phyloP scores from a whole-genome alignment of 2,888 invertebrate species.

The Trissoscelio sp. region DNA sequence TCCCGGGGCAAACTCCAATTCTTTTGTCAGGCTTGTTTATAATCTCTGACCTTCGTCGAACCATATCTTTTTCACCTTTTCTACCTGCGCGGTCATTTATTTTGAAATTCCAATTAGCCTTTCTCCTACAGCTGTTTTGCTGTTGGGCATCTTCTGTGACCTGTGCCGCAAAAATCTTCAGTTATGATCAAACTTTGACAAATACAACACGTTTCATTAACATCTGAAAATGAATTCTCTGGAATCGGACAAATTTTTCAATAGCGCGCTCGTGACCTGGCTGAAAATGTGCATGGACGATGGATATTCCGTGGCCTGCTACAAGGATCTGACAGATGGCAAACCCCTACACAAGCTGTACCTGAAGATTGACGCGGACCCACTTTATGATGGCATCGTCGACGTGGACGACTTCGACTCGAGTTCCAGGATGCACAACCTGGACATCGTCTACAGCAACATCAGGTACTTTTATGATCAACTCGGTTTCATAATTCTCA shows the following conservation, averaged over 20 bases:
- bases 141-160: no score
- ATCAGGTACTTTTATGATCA: slow-evolving; percentile 86
- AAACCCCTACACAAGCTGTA: slow-evolving; percentile 36
- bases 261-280: slow-evolving; percentile 52
- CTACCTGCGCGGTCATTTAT: no score
- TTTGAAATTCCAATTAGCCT: no score
- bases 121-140: no score
- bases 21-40: no score
- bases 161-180: no score
- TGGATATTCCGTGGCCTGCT: slow-evolving; percentile 87
- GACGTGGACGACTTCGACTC: slow-evolving; percentile 82
- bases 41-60: no score
- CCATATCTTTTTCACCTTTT: no score
- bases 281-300: slow-evolving; percentile 86
- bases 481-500: slow-evolving; percentile 91
- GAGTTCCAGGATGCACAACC: slow-evolving; percentile 88
- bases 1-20: no score
- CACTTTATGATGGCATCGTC: slow-evolving; percentile 80
- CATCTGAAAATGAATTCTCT: not conserved
- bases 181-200: no score
- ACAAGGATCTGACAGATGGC: slow-evolving; percentile 55
- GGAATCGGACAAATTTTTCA: slow-evolving; percentile 30
- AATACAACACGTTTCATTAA: no score
- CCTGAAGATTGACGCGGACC: slow-evolving; percentile 78
- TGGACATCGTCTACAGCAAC: slow-evolving; percentile 92